Evolutionary conservation across 2,888 invertebrate species (phyloP), one percentile per base, ranked within the genome.

Genomic region (Drosophila histrio): DNA sequence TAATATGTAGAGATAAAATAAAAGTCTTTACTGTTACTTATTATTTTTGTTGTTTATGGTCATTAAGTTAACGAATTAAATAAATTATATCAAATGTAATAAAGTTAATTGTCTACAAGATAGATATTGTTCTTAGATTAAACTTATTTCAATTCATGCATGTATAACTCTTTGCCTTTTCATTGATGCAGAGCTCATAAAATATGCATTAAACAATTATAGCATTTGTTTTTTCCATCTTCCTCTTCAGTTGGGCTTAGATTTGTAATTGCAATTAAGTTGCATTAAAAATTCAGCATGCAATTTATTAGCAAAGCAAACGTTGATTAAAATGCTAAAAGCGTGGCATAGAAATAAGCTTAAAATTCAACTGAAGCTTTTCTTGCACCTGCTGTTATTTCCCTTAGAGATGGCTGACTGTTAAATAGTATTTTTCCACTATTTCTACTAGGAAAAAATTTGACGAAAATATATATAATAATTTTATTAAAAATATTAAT

Each of bases 251-350:
- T 32, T 32, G 36, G 13, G 28, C 13, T 13, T n/a, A 56, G 44
- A 65, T 61, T 67, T 67, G 44, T 50, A 68, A 64, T 47, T 66
- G 67, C 68, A 80, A 69, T 69, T 71, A 64, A 43, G 50, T 49
- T 47, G 52, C 54, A 71, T 71, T 63, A 47, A 32, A 70, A 78
- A 77, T 52, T 19, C 64, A 64, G 62, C 36, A 43, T 49, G 39
- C 41, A 49, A 57, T 67, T 71, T 43, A 52, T 64, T 64, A 70
- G 41, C 36, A 46, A 32, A 17, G n/a, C 39, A 41, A 46, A 47
- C 56, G 56, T 15, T 68, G 58, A 75, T 50, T 75, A 73, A 68
- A 53, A 60, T 58, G 68, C 63, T 9, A 49, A 67, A 57, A 74
- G 41, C 34, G 21, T 9, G 11, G 38, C 58, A 49, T 39, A 53